Percentiles rank a stretch among this genome's conserved stretches.
Evolutionary conservation across 1,140 invertebrate species (phyloP).

Genomic region (Brachionus koreanus): DNA sequence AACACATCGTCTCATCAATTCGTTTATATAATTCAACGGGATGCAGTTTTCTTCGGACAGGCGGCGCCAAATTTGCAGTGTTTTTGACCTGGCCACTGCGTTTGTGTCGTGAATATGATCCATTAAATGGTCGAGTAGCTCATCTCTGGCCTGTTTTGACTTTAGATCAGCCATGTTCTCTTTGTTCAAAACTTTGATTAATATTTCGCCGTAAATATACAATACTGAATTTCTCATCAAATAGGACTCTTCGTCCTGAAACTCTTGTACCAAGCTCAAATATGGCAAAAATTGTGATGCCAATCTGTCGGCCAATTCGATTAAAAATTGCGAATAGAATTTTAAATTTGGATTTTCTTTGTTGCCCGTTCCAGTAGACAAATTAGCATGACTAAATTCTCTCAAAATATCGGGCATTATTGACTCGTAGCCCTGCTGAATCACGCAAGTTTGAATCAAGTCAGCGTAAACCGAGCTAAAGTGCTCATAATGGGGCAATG

Average conservation of each 20-base stretch:
- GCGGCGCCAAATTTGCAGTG: constrained; percentile 71
- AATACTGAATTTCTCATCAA: constrained; percentile 74
- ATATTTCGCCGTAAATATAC: constrained; percentile 71
- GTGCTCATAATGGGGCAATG: constrained; percentile 71
- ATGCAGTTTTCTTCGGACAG: constrained; percentile 67
- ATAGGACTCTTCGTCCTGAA: constrained; percentile 68
- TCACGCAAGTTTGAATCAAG: constrained; percentile 66
- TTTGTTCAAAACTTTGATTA: constrained; percentile 67
- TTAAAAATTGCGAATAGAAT: constrained; percentile 67
- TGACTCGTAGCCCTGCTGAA: constrained; percentile 64
- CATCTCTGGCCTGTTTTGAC: constrained; percentile 65
- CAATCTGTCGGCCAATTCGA: constrained; percentile 66
- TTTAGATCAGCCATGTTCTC: constrained; percentile 65
- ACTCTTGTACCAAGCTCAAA: constrained; percentile 62
- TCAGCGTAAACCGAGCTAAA: constrained; percentile 66
- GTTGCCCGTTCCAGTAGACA: constrained; percentile 55
- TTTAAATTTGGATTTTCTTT: constrained; percentile 63
- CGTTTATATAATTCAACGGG: constrained; percentile 10
- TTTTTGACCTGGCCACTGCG: constrained; percentile 73
- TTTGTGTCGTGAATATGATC: constrained; percentile 77
- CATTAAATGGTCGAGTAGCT: constrained; percentile 69
- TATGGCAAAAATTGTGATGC: constrained; percentile 67
- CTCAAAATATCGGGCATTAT: constrained; percentile 69
- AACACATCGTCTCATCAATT: constrained; percentile 31
- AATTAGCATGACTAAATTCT: constrained; percentile 65